Evolutionary conservation across 2,888 invertebrate genomes (phyloP).

Genomic region (Lochmaea crataegi): DNA sequence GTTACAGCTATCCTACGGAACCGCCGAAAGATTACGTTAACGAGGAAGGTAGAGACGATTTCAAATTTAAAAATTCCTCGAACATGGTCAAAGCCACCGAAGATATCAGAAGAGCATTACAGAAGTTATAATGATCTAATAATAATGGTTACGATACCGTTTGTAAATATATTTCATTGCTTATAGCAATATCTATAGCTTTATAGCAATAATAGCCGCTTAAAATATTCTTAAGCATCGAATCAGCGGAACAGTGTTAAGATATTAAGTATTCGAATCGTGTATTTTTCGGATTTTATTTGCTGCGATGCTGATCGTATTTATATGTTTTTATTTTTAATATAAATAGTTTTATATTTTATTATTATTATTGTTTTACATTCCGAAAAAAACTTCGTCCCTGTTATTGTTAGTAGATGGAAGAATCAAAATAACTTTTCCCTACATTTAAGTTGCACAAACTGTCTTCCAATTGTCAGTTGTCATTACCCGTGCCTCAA

Average conservation of each 20-base stretch:
- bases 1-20: conserved; percentile 72
- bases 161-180: conserved; percentile 8
- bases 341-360: background rate
- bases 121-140: conserved; percentile 73
- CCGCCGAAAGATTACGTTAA: conserved; percentile 82
- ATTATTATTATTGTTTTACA: background rate
- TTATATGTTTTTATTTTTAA: background rate
- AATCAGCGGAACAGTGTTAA: background rate
- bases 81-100: conserved; percentile 77
- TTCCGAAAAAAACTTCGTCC: no score
- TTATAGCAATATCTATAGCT: background rate
- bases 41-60: conserved; percentile 70
- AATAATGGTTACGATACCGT: background rate
- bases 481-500: no score
- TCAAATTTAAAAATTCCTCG: conserved; percentile 66
- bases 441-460: no score
- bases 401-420: no score
- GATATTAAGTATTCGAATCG: background rate
- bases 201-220: background rate
- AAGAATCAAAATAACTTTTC: no score
- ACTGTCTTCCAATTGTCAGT: no score
- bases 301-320: background rate
- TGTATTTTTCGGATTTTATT: background rate
- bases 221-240: background rate
- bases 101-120: conserved; percentile 79